Evolutionary conservation across 2,888 invertebrate genomes (phyloP), one percentile per base, ranked within the genome.

Genomic region (Fragum sueziense): DNA sequence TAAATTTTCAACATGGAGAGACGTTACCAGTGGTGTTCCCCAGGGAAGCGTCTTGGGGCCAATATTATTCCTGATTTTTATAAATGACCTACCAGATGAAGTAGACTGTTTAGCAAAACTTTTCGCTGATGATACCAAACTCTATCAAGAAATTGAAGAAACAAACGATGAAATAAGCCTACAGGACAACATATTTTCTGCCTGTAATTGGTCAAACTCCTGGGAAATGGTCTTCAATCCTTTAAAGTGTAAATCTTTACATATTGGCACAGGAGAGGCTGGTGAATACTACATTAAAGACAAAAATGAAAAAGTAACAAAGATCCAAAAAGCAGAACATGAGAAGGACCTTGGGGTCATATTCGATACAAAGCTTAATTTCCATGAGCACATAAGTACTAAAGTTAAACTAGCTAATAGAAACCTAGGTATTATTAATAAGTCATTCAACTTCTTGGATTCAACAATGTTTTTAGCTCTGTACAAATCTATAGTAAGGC

Each of bases 371-470:
- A 62, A 62, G 17, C n/a, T 62, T 20, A 20, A 11, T 2, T 62
- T 62, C 31, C 11, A 29, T 11, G 29, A 62, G 25, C 62, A 62
- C 34, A 62, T 62, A 27, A 33, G 20, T 33, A 17, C 29, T 20
- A 62, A 62, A 33, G 62, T 29, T 6, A 62, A 62, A 62, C 27
- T n/a, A 62, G 62, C 62, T 31, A 62, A 62, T 25, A 11, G 31
- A 20, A 33, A n/a, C 14, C 34, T 62, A 22, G 62, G 62, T 33
- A 27, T 33, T 9, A 62, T 62, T 31, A 33, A 62, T 31, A 62
- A 31, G 31, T 20, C 62, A 14, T 62, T 62, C n/a, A 62, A 22
- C 9, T 62, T 20, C 29, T 31, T 62, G 14, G 62, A 62, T 31
- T 14, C 27, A 31, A 14, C 14, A 14, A 62, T 62, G 62, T 31